Evolutionary conservation across 2,888 invertebrate genomes (phyloP).

Genomic region (Drosophila cracens): DNA sequence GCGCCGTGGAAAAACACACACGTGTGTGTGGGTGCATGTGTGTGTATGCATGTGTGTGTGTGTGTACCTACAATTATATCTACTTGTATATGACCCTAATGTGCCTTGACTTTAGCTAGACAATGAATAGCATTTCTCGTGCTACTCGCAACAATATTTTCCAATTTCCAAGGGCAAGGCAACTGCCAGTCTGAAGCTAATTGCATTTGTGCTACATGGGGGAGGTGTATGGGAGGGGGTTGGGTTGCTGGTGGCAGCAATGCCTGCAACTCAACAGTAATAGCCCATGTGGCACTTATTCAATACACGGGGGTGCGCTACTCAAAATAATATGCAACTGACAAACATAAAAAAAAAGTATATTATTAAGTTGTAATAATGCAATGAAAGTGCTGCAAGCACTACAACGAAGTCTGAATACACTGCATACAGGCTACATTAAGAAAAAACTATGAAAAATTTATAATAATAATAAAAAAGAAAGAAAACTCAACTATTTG

Average conservation of each 20-base stretch:
- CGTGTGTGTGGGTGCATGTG: neutral
- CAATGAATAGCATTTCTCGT: constrained; percentile 62
- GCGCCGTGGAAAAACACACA: constrained; percentile 20
- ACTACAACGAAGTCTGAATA: neutral
- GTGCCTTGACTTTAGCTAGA: constrained; percentile 37
- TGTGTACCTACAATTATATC: neutral
- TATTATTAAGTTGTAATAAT: constrained; percentile 25
- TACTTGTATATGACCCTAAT: constrained; percentile 37
- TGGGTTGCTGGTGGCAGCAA: constrained; percentile 12
- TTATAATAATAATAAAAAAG: neutral
- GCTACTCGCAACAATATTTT: constrained; percentile 50
- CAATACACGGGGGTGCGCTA: constrained; percentile 35
- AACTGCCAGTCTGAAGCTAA: constrained; percentile 41
- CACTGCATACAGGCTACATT: neutral
- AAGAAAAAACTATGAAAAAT: neutral
- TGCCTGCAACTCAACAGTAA: constrained; percentile 39
- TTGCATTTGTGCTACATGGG: constrained; percentile 30
- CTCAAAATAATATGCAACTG: constrained; percentile 45
- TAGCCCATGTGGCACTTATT: constrained; percentile 46
- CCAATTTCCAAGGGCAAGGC: constrained; percentile 62
- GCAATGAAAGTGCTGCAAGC: constrained; percentile 3
- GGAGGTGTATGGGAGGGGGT: neutral
- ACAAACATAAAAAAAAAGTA: constrained; percentile 23
- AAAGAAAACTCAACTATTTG: neutral
- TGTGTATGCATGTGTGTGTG: neutral